phyloP scores from a whole-genome alignment of 2,888 invertebrate species.

The Tubulanus polymorphus region DNA sequence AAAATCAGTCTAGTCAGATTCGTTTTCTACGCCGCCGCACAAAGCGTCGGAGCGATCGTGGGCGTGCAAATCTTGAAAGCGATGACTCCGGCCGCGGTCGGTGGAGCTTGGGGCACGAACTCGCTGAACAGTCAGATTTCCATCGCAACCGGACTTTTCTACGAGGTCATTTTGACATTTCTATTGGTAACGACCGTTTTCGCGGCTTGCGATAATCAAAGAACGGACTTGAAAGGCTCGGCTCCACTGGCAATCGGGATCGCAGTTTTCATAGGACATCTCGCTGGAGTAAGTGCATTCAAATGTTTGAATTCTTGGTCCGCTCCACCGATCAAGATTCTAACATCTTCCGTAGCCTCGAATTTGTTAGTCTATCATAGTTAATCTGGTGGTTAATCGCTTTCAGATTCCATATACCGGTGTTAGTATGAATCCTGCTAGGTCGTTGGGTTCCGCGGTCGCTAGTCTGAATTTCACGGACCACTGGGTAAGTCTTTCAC shows the following conservation, averaged over 20 bases:
- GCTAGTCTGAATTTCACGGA: conserved; percentile 39
- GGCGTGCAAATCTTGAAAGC: not conserved
- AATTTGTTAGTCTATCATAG: too few relatives aligned
- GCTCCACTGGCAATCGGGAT: conserved; percentile 80
- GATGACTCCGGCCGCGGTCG: not conserved
- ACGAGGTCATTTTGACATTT: conserved; percentile 82
- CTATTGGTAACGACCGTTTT: conserved; percentile 84
- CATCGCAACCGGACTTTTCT: conserved; percentile 71
- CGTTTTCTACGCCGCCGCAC: not conserved
- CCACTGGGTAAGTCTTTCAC: conserved; percentile 48
- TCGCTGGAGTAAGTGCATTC: conserved; percentile 70
- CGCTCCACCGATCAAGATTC: too few relatives aligned
- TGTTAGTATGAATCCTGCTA: conserved; percentile 51
- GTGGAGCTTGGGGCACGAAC: conserved; percentile 11
- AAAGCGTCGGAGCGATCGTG: not conserved
- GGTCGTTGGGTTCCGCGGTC: conserved; percentile 50
- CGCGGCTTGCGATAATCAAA: conserved; percentile 72
- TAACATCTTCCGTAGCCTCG: too few relatives aligned
- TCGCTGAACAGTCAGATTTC: conserved; percentile 33
- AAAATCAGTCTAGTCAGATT: not conserved
- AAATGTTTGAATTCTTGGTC: not conserved
- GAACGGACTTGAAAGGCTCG: conserved; percentile 74
- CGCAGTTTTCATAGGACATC: conserved; percentile 77
- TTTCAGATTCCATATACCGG: conserved; percentile 50
- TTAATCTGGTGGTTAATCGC: too few relatives aligned